Evolutionary conservation across 1,140 invertebrate genomes (phyloP), one percentile per base, ranked within the genome.

Genomic region (Orchesella cincta): DNA sequence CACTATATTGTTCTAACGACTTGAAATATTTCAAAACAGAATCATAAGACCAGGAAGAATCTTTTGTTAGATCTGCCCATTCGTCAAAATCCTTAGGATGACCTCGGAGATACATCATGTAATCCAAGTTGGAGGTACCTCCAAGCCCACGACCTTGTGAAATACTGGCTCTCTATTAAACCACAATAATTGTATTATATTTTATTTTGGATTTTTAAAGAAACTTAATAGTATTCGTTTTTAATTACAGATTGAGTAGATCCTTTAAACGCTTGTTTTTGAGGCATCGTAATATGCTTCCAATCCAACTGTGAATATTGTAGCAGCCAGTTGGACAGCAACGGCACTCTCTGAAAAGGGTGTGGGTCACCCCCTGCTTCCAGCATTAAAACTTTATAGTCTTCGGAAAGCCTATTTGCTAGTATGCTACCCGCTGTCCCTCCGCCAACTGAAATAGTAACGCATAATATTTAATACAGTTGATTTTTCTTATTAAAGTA

Each of bases 1-100:
- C 80, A n/a, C 33, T 8, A 46, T 77, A 81, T 33, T 81, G 39
- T 76, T 81, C 80, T 74, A 52, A 75, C 28, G 51, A 78, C 54
- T 78, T 80, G 31, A 81, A 81, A 46, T 72, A 76, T 0, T 72
- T 71, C 0, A 76, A 52, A 0, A 79, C 18, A 8, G 72, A 64
- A 23, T 79, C 74, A 52, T 79, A 81, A 35, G 57, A 73, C 80
- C 80, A 81, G 33, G 14, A 23, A 3, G 51, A 12, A 64, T 81
- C 80, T 1, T 52, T 76, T 12, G 76, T 77, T 1, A 78, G 29
- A 20, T 78, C 78, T 0, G 78, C 78, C 80, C 80, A 81, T 33
- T 77, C 67, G 57, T 81, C 76, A 76, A 74, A 81, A 76, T 81
- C 80, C 28, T 57, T 73, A 3, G 39, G 51, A 33, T 74, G 34